Evolutionary conservation across 2,113 vertebrate species (phyloP).

Genomic region (Rhea americana): DNA sequence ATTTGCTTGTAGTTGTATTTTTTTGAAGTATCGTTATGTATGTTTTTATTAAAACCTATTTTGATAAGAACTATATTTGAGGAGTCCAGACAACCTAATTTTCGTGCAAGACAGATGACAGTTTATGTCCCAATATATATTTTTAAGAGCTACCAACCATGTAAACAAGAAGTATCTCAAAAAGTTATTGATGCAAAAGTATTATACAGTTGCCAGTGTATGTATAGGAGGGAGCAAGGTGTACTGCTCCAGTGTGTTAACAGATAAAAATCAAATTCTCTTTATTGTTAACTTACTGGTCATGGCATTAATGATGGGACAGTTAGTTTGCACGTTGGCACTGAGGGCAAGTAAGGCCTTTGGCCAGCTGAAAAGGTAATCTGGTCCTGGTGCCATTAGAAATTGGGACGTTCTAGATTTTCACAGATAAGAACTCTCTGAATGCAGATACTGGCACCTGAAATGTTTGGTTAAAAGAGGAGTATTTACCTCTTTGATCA

Average conservation of each 20-base stretch:
- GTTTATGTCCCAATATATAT: not conserved
- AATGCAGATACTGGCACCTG: not conserved
- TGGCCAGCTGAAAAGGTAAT: not conserved
- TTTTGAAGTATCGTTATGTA: not conserved
- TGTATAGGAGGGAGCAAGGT: not conserved
- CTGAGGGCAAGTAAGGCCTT: not conserved
- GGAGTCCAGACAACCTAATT: not conserved
- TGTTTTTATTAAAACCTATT: not conserved
- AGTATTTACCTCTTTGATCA: conserved; percentile 21
- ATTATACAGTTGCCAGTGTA: not conserved
- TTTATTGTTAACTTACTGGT: not conserved
- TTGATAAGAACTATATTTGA: not conserved
- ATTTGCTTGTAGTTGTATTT: not conserved
- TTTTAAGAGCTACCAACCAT: not conserved
- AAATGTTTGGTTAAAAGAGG: not conserved
- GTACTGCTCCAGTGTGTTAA: not conserved
- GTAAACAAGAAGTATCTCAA: not conserved
- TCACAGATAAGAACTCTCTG: not conserved
- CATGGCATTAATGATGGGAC: not conserved
- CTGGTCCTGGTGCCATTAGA: not conserved
- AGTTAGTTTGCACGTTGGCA: not conserved
- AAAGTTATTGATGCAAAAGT: not conserved
- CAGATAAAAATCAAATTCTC: not conserved
- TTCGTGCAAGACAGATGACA: not conserved
- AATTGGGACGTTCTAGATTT: not conserved